These are phyloP conservation scores for Euplagia quadripunctaria DNA, from an alignment of 2,888 invertebrate genomes.

Conservation along the genomic window DNA sequence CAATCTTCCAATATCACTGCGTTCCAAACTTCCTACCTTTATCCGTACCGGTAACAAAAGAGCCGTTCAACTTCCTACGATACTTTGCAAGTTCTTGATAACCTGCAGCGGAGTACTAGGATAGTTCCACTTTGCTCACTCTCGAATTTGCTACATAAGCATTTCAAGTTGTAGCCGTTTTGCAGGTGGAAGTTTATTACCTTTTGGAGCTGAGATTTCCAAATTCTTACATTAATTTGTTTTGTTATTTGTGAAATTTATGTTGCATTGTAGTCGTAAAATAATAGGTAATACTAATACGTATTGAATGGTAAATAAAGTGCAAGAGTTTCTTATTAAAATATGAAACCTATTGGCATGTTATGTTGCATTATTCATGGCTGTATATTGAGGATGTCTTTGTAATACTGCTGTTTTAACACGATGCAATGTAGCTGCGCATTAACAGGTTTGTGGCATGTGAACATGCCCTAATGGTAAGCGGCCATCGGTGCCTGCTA, in stretches of 20 bases:
- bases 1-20: slow-evolving; percentile 10
- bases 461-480: too few relatives aligned
- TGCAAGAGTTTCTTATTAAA: too few relatives aligned
- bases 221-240: background rate
- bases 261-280: background rate
- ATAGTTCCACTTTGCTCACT: slow-evolving; percentile 54
- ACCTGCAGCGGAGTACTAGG: slow-evolving; percentile 56
- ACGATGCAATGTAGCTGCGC: too few relatives aligned
- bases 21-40: slow-evolving; percentile 14
- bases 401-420: too few relatives aligned
- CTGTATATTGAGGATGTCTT: too few relatives aligned
- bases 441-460: too few relatives aligned
- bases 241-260: too few relatives aligned
- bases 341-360: too few relatives aligned
- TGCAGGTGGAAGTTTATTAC: background rate
- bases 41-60: slow-evolving; percentile 39
- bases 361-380: too few relatives aligned
- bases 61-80: slow-evolving; percentile 65
- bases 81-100: slow-evolving; percentile 77
- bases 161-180: slow-evolving; percentile 18
- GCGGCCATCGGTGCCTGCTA: too few relatives aligned
- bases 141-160: slow-evolving; percentile 36
- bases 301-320: too few relatives aligned
- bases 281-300: background rate
- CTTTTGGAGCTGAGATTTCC: background rate